These are phyloP conservation scores for Deladenus siricidicola DNA, from an alignment of 2,888 invertebrate species.

Conservation along the genomic window DNA sequence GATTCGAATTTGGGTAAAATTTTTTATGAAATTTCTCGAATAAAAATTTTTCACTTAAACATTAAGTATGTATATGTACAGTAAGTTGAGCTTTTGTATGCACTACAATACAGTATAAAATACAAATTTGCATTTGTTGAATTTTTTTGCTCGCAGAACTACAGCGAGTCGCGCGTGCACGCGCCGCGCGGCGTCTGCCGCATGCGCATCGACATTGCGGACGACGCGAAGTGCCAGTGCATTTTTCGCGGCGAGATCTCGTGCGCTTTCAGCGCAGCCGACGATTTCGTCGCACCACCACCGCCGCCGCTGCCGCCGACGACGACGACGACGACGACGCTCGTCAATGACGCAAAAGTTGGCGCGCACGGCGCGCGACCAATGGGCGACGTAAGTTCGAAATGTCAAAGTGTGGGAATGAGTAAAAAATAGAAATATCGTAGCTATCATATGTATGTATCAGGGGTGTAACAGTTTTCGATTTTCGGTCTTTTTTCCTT, in stretches of 20 bases:
- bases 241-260: conserved; percentile 77
- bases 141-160: conserved; percentile 62
- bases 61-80: no score
- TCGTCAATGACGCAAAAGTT: conserved; percentile 15
- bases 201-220: conserved; percentile 66
- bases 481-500: no score
- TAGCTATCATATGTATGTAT: no score
- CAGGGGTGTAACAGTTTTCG: no score
- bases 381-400: conserved; percentile 58
- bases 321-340: background rate
- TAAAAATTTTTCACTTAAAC: no score
- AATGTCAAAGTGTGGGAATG: no score
- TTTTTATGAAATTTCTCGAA: no score
- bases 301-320: no score
- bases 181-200: conserved; percentile 70
- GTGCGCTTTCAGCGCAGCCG: conserved; percentile 65
- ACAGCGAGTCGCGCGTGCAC: conserved; percentile 78
- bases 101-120: no score
- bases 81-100: no score
- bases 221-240: conserved; percentile 60
- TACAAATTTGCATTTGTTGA: background rate
- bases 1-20: conserved; percentile 49
- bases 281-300: background rate
- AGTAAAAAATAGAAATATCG: background rate
- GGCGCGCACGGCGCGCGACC: conserved; percentile 64